Evolutionary conservation across 1,140 invertebrate genomes (phyloP), one percentile per base, ranked within the genome.

Genomic region (Pseudachorutes palmiensis): DNA sequence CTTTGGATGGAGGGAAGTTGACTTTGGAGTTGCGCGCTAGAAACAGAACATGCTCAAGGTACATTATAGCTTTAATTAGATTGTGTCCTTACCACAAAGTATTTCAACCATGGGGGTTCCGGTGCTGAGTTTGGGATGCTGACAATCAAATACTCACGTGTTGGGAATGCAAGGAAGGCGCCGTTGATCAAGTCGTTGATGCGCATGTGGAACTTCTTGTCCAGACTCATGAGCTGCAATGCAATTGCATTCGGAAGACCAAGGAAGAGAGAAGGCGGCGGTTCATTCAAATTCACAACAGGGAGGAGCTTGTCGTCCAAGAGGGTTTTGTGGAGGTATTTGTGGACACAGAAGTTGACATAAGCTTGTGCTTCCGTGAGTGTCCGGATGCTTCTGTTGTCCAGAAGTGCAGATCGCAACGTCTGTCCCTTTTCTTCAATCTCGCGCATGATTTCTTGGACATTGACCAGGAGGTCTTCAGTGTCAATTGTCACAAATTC

Each of bases 141-240:
- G 33, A 88, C 79, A 28, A 86, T 74, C 72, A 83, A 84, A 73
- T 87, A 89, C 62, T 88, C 85, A 64, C 80, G 74, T 30, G 84
- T 79, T 0, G 86, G 85, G 72, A 86, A 89, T 65, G 84, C 76
- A 66, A 86, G 82, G 74, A 86, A 89, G 0, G 84, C 82, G 29
- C 82, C 83, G n/a, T 65, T 32, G 26, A 71, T 66, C 30, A 71
- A 63, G 71, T 83, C 80, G 12, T 88, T 75, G 88, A 83, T 80
- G 74, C 80, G 78, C 75, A 84, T 82, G 73, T 85, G 82, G 70
- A 83, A 84, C 75, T 82, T 80, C 57, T 81, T 79, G 67, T 84
- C 79, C 70, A 86, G 83, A 65, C 83, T 84, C 63, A 63, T 59
- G 3, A 88, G 73, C 77, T 88, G 85, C 24, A 88, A 78, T 14